Percentiles rank a stretch among this genome's conserved stretches.
Evolutionary conservation across 2,113 vertebrate genomes (phyloP).

Genomic region (Puffinus mauretanicus): DNA sequence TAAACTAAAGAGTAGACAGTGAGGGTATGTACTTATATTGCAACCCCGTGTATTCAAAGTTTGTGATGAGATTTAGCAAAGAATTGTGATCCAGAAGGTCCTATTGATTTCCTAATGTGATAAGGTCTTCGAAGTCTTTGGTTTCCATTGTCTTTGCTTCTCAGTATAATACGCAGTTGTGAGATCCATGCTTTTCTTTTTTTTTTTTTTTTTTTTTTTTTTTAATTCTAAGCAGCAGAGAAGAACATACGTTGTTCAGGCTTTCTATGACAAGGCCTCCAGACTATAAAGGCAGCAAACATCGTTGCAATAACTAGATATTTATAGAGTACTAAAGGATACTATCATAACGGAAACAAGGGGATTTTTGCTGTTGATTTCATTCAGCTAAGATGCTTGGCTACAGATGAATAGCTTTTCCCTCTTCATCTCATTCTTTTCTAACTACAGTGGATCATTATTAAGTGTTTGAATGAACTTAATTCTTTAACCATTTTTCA

Average conservation of each 20-base stretch:
- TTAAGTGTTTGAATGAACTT: neutral
- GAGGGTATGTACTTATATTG: neutral
- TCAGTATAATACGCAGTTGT: neutral
- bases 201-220: neutral
- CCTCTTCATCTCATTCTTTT: neutral
- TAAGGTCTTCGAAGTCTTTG: neutral
- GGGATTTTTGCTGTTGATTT: neutral
- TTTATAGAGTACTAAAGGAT: neutral
- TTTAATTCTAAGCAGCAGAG: neutral
- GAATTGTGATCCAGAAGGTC: neutral
- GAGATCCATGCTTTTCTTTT: neutral
- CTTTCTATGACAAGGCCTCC: neutral
- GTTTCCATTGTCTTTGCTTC: neutral
- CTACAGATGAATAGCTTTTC: neutral
- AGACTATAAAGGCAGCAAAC: neutral
- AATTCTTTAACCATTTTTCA: neutral
- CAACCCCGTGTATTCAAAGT: neutral
- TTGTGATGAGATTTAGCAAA: neutral
- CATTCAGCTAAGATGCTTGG: neutral
- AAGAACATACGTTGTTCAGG: neutral
- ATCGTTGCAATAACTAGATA: neutral
- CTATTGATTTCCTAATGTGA: neutral
- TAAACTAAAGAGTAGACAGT: neutral
- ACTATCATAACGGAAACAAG: neutral
- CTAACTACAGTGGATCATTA: neutral